Evolutionary conservation across 2,797 vertebrate genomes (phyloP).

Genomic region (Xenopus petersii): DNA sequence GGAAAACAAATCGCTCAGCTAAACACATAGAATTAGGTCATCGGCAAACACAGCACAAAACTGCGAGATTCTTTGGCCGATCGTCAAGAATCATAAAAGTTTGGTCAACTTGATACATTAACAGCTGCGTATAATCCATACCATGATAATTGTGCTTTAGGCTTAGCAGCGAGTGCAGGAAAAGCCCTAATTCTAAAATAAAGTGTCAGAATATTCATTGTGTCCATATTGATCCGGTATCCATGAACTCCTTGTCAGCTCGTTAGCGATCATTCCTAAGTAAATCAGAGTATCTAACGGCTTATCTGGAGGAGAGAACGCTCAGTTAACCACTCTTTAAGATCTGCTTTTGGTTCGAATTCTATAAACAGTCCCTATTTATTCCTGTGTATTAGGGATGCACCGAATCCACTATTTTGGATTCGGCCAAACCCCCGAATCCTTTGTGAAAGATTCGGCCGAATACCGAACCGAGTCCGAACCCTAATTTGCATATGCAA

Average conservation of each 20-base stretch:
- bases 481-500: too few species aligned
- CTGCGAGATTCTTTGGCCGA: constrained; percentile 6
- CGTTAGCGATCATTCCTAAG: background rate
- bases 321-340: too few species aligned
- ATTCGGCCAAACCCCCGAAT: too few species aligned
- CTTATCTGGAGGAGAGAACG: too few species aligned
- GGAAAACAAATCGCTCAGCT: constrained; percentile 1
- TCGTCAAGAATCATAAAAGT: constrained; percentile 19
- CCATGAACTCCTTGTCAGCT: constrained; percentile 4
- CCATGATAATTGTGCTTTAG: constrained; percentile 21
- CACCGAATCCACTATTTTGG: too few species aligned
- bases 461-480: too few species aligned
- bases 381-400: too few species aligned
- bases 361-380: too few species aligned
- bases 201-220: background rate
- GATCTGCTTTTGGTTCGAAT: too few species aligned
- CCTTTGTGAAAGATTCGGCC: too few species aligned
- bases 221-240: constrained; percentile 1
- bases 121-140: constrained; percentile 21
- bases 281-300: too few species aligned
- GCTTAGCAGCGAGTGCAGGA: constrained; percentile 15
- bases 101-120: constrained; percentile 18
- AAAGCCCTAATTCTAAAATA: constrained; percentile 35
- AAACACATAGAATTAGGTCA: constrained; percentile 10
- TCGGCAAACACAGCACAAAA: background rate